Percentiles rank a stretch among this genome's conserved stretches.
Conservation (phyloP, 2,113 vertebrate genomes). For the Todiramphus chloris region DNA sequence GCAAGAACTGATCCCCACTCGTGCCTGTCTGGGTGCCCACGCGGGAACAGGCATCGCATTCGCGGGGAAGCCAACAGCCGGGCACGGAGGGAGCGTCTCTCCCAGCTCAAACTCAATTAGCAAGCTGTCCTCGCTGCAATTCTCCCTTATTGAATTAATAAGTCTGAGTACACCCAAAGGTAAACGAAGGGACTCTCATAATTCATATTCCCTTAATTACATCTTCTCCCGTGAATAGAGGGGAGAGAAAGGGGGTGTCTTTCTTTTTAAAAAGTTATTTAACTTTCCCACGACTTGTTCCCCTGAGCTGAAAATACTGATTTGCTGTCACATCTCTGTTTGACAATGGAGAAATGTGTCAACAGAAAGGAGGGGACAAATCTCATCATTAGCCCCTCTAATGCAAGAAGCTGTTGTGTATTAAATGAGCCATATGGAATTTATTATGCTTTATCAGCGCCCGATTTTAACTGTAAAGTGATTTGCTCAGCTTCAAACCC, state of each 20-base stretch:
- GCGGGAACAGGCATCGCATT: not conserved
- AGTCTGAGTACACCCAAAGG: slow-evolving; percentile 76
- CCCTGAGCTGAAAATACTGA: slow-evolving; percentile 83
- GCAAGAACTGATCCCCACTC: not conserved
- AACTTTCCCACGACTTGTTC: slow-evolving; percentile 97
- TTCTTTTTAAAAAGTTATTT: slow-evolving; percentile 87
- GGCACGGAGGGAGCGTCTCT: slow-evolving; percentile 14
- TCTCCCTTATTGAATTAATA: slow-evolving; percentile 79
- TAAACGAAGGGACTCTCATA: slow-evolving; percentile 79
- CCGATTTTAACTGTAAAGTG: slow-evolving; percentile 99
- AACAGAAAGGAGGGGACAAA: slow-evolving; percentile 87
- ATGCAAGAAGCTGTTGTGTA: slow-evolving; percentile 95
- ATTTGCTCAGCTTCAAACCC: slow-evolving; percentile 93
- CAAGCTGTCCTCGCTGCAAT: slow-evolving; percentile 67
- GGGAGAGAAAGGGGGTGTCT: slow-evolving; percentile 71
- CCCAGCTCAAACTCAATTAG: slow-evolving; percentile 73
- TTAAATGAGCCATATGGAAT: slow-evolving; percentile 99
- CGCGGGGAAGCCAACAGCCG: slow-evolving; percentile 32
- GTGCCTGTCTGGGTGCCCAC: not conserved
- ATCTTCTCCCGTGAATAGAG: slow-evolving; percentile 74
- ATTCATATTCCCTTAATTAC: slow-evolving; percentile 85
- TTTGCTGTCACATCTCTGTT: slow-evolving; percentile 87
- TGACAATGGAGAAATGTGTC: slow-evolving; percentile 97
- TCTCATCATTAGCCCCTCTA: slow-evolving; percentile 84
- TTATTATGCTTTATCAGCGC: slow-evolving; percentile 99